phyloP scores from a whole-genome alignment of 2,113 vertebrate genomes.

The Myiagra hebetior region DNA sequence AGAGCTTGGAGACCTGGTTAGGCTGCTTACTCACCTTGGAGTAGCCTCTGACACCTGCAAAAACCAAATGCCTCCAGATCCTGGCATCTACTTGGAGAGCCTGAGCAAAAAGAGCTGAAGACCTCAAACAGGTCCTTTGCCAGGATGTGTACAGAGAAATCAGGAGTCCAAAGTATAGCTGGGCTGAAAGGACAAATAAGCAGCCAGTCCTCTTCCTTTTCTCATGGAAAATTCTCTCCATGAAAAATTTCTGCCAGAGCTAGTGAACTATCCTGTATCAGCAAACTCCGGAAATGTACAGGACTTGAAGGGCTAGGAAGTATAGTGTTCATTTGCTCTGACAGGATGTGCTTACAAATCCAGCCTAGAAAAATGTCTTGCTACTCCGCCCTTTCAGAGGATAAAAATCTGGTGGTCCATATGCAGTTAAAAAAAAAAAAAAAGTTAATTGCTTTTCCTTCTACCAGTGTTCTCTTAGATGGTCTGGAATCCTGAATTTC shows the following conservation, averaged over 20 bases:
- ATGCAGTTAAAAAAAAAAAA: neutral
- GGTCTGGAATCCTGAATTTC: neutral
- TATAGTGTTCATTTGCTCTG: neutral
- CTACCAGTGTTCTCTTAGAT: neutral
- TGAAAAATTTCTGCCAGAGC: neutral
- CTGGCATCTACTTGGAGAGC: neutral
- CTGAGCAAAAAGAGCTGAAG: neutral
- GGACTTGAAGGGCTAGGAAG: neutral
- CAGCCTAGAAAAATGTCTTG: neutral
- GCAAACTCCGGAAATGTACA: neutral
- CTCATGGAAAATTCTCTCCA: neutral
- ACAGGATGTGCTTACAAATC: neutral
- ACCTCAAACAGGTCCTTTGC: neutral
- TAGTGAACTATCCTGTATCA: neutral
- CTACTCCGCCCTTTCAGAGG: neutral
- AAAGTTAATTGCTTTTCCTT: neutral
- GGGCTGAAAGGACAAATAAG: neutral
- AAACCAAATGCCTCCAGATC: neutral
- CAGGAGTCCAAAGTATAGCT: neutral
- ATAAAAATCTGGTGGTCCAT: neutral
- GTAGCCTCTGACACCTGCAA: neutral
- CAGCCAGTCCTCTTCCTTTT: neutral
- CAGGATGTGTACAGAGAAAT: fast-evolving
- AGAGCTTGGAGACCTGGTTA: neutral
- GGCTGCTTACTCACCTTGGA: neutral